Base-by-base conservation (phyloP, 2,113 vertebrate genomes). In the Rhea pennata region DNA sequence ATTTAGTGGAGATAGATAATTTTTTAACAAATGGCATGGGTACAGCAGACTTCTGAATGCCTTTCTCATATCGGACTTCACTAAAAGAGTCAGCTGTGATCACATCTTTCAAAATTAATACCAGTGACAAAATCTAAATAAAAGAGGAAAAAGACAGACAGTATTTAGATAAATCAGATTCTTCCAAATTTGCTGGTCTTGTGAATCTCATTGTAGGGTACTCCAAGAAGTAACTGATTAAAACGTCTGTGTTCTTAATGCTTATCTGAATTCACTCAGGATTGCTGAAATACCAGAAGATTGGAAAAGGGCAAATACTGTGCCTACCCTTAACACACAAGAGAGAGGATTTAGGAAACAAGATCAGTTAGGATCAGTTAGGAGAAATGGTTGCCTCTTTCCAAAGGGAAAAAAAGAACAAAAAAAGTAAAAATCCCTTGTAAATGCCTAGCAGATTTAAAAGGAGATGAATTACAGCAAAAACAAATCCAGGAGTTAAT, bases 31-130 rank as follows among this genome's bases (percentile, higher is more conserved):
- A 92, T 46, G 61, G n/a, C 40, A 39, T 15, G 15, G 22, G 9
- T 11, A 54, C 88, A 87, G 42, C 23, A 78, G 65, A 71, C 81
- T 78, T 88, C 77, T 89, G 23, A 89, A 78, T 75, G 61, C 48
- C 61, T 84, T 87, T 78, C 54, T 86, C n/a, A 24, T 65, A 88
- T 46, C 61, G 87, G 77, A 78, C 81, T 87, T 92, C 87, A 91
- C 42, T 64, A 67, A 67, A 61, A 84, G 36, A 59, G 77, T 74
- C 77, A 91, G 76, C 61, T 91, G 70, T 89, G 84, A 84, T 51
- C 54, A 80, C 10, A 22, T 64, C 46, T 92, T 84, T 54, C 2
- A 0, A 87, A 96, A 93, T 87, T 93, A 95, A 73, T 73, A 80
- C 14, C 77, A 95, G 62, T 12, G 23, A 82, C n/a, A 87, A 91